Conservation (phyloP, 2,797 vertebrate genomes). For the Saxicola maurus region DNA sequence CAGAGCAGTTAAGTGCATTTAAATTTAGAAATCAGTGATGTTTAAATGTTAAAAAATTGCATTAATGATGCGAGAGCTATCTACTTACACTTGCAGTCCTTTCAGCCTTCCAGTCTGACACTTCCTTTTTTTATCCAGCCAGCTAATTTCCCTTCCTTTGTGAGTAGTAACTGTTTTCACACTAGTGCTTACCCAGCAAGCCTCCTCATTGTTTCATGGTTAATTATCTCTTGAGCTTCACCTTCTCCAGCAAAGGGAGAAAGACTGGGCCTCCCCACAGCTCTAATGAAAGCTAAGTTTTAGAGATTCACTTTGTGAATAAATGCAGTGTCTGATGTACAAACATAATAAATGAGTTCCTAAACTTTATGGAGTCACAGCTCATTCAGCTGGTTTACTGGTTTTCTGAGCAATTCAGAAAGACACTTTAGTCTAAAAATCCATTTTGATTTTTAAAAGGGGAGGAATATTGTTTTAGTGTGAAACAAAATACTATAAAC, state of each 20-base stretch:
- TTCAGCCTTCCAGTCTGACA: constrained; percentile 77
- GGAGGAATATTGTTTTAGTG: neutral
- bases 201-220: constrained; percentile 77
- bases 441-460: neutral
- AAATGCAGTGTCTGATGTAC: constrained; percentile 67
- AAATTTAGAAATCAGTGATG: constrained; percentile 69
- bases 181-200: constrained; percentile 78
- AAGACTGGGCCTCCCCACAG: constrained; percentile 52
- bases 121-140: constrained; percentile 77
- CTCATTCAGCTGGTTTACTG: constrained; percentile 53
- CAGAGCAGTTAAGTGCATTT: constrained; percentile 66
- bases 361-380: constrained; percentile 71
- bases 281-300: constrained; percentile 69
- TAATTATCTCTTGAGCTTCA: constrained; percentile 79
- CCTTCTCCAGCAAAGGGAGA: constrained; percentile 64
- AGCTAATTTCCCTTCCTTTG: constrained; percentile 82
- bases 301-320: constrained; percentile 68
- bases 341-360: constrained; percentile 71
- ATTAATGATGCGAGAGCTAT: constrained; percentile 74
- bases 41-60: constrained; percentile 75
- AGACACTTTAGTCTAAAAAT: constrained; percentile 21
- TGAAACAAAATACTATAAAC: neutral
- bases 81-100: constrained; percentile 72
- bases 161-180: constrained; percentile 81
- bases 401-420: constrained; percentile 53